phyloP scores from a whole-genome alignment of 2,888 invertebrate species.

The Thymelicus lineola region DNA sequence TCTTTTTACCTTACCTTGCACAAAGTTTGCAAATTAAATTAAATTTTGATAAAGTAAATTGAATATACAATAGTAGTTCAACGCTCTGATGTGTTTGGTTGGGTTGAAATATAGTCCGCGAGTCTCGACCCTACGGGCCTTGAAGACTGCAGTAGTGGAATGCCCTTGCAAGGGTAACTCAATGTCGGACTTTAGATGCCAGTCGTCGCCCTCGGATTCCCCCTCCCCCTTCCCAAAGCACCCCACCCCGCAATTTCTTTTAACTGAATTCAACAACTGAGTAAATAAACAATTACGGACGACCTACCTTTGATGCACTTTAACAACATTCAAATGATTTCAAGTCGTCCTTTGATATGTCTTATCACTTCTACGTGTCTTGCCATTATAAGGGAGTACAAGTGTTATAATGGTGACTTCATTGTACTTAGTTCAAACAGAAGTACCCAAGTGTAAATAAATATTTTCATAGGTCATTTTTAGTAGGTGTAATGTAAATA shows the following conservation, averaged over 20 bases:
- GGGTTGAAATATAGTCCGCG: conserved; percentile 49
- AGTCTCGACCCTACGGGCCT: conserved; percentile 59
- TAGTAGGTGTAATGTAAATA: too few relatives aligned
- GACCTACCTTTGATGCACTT: conserved; percentile 33
- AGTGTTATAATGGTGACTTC: neutral
- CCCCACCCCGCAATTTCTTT: conserved; percentile 55
- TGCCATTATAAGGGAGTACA: conserved; percentile 12
- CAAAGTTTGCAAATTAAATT: too few relatives aligned
- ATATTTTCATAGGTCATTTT: too few relatives aligned
- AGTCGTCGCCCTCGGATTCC: conserved; percentile 79
- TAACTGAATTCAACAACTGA: conserved; percentile 54
- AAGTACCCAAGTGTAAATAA: too few relatives aligned
- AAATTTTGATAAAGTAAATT: too few relatives aligned
- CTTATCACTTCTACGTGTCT: conserved; percentile 17
- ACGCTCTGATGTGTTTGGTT: conserved; percentile 38
- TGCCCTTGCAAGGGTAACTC: conserved; percentile 79
- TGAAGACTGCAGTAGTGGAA: conserved; percentile 75
- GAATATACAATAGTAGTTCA: conserved; percentile 15
- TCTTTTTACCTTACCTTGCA: too few relatives aligned
- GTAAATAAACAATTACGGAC: conserved; percentile 63
- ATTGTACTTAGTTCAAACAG: too few relatives aligned
- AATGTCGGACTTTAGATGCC: conserved; percentile 78
- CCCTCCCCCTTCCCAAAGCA: conserved; percentile 57
- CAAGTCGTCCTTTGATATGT: conserved; percentile 10
- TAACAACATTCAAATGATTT: conserved; percentile 24